Base-by-base conservation (phyloP, 2,113 vertebrate genomes). In the Noturus placidus region DNA sequence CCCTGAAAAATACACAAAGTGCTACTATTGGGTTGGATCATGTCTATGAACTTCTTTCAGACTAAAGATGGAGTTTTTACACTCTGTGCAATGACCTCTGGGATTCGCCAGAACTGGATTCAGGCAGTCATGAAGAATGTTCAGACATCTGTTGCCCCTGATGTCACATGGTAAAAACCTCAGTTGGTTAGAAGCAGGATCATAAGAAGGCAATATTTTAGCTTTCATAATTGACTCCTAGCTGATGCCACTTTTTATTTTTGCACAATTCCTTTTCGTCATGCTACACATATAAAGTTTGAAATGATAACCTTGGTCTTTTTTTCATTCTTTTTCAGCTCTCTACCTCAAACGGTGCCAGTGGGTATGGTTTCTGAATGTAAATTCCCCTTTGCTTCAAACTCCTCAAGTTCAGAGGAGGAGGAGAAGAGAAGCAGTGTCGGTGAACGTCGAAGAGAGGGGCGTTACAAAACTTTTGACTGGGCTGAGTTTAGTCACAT, bases 121-220 rank as follows among this genome's bases (percentile, higher is more conserved):
- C 97, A 99, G 89, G 97, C 97, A 63, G 96, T 99, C 93, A 95
- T 97, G 94, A 97, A 98, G 91, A 98, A 97, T 0, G 95, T 98
- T 70, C 96, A 94, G 2, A 96, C 96, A 17, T 91, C 93, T 81
- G 92, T 93, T 1, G 93, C 94, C 67, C 94, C 96, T 0, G 96
- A 97, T 0, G 93, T 96, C 57, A 96, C 96, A n/a, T 96, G 96
- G 98, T 99, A 91, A 90, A 91, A 83, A 13, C 13, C 14, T n/a
- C n/a, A 52, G 25, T n/a, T 11, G 27, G n/a, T 79, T 79, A 42
- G 33, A 0, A 2, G 30, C 4, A 76, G 22, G 27, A 61, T 10
- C 42, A 63, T 9, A 83, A 77, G 8, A 46, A 42, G 11, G 2
- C 11, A 4, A 61, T 30, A 25, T 61, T 63, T 14, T 11, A n/a